Percentiles rank a stretch among this genome's conserved stretches.
Conservation (phyloP, 2,888 invertebrate genomes). For the Drosophila buzzatii region DNA sequence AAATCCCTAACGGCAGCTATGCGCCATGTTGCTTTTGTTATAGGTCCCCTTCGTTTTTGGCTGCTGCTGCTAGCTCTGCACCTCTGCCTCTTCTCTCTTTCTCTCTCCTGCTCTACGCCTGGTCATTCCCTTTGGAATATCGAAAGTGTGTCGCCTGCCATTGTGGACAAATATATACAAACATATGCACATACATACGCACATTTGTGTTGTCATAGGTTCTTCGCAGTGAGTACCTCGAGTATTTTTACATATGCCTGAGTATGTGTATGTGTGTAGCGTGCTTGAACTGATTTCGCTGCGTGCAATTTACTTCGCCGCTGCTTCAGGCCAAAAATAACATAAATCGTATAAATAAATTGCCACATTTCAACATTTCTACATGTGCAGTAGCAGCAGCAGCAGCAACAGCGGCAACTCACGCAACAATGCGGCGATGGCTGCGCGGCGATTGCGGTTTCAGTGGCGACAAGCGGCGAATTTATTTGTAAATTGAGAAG, state of each 20-base stretch:
- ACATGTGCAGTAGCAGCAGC: slow-evolving; percentile 53
- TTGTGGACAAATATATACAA: slow-evolving; percentile 24
- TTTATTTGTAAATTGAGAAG: slow-evolving; percentile 50
- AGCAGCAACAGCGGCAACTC: slow-evolving; percentile 40
- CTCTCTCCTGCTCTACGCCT: not conserved
- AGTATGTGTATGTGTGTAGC: slow-evolving; percentile 18
- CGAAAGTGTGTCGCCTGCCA: slow-evolving; percentile 52
- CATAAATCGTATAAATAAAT: slow-evolving; percentile 61
- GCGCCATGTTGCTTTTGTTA: slow-evolving; percentile 31
- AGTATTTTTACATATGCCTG: slow-evolving; percentile 9
- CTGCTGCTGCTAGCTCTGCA: slow-evolving; percentile 13
- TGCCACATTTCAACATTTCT: slow-evolving; percentile 61
- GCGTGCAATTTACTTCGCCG: slow-evolving; percentile 58
- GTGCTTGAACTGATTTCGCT: slow-evolving; percentile 56
- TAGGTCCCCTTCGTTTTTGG: slow-evolving; percentile 30
- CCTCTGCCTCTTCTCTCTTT: not conserved
- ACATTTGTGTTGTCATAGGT: slow-evolving; percentile 56
- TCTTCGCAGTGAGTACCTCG: slow-evolving; percentile 14
- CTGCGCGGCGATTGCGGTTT: slow-evolving; percentile 53
- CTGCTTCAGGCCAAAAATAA: slow-evolving; percentile 57
- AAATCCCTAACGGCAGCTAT: slow-evolving; percentile 49
- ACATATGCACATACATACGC: slow-evolving; percentile 10
- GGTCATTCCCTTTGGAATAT: slow-evolving; percentile 41
- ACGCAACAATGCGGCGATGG: slow-evolving; percentile 61
- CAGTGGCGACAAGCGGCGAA: slow-evolving; percentile 57